A percentile compares a stretch with the other conserved stretches of the same genome.
phyloP scores from a whole-genome alignment of 2,113 vertebrate genomes.

The Aspidoscelis tigris region DNA sequence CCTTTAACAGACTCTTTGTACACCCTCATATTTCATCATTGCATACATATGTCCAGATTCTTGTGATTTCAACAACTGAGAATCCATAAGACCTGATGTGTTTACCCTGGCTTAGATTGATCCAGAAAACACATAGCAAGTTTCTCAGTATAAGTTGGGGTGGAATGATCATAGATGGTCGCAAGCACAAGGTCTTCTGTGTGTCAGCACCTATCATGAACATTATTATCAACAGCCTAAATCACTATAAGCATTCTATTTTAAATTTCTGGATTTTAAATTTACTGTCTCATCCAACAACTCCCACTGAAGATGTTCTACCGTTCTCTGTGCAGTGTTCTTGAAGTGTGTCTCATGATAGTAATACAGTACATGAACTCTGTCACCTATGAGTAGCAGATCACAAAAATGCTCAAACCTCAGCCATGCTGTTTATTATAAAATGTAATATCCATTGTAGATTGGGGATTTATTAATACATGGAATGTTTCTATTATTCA shows the following conservation, averaged over 20 bases:
- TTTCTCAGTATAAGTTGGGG: background rate
- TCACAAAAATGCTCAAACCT: background rate
- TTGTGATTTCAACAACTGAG: background rate
- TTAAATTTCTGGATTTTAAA: background rate
- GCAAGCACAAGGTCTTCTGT: background rate
- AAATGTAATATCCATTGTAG: background rate
- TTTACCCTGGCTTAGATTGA: background rate
- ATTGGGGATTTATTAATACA: background rate
- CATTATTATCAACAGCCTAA: background rate
- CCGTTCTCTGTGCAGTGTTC: background rate
- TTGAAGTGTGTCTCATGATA: background rate
- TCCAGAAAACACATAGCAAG: background rate
- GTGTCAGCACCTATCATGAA: background rate
- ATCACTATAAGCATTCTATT: background rate
- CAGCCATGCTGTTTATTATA: background rate
- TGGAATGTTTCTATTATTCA: constrained; percentile 3
- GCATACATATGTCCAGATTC: too few species aligned
- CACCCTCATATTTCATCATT: background rate
- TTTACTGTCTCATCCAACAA: background rate
- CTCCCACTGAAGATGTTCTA: background rate
- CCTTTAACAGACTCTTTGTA: background rate
- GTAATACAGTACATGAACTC: background rate
- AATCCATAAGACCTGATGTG: background rate
- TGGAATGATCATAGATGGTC: background rate
- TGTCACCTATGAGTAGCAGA: background rate